Percentiles rank a stretch among this genome's conserved stretches.
phyloP scores from a whole-genome alignment of 2,888 invertebrate species.

The Spodoptera picta region DNA sequence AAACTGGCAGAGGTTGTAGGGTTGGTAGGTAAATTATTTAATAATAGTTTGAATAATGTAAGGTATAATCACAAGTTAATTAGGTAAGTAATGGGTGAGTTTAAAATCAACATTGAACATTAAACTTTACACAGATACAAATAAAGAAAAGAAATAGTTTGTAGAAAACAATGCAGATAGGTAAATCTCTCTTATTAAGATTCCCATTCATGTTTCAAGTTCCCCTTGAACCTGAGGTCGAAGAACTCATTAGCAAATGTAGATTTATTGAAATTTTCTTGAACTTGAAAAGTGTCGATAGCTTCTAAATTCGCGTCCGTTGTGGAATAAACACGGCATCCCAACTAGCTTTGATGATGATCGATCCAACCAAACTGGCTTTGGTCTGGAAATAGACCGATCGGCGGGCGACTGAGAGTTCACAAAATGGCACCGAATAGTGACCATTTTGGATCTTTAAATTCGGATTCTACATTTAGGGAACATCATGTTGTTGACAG shows the following conservation, averaged over 20 bases:
- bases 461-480: conserved; percentile 1
- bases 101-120: too few species aligned
- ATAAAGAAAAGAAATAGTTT: background rate
- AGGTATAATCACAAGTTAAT: conserved; percentile 46
- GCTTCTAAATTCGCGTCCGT: conserved; percentile 19
- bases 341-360: conserved; percentile 15
- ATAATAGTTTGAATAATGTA: conserved; percentile 34
- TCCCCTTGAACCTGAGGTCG: conserved; percentile 39
- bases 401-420: conserved; percentile 8
- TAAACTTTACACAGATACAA: too few species aligned
- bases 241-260: conserved; percentile 27
- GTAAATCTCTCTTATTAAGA: background rate
- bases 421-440: conserved; percentile 27
- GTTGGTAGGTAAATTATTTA: conserved; percentile 57
- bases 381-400: conserved; percentile 29
- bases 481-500: too few species aligned
- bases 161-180: background rate
- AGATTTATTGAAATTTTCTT: conserved; percentile 37
- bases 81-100: conserved; percentile 4
- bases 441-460: conserved; percentile 18
- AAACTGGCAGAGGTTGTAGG: conserved; percentile 67
- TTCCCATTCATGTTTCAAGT: background rate
- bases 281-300: conserved; percentile 30
- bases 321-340: conserved; percentile 32
- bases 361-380: conserved; percentile 30